These are phyloP conservation scores for Epinotia demarniana DNA, from an alignment of 2,888 invertebrate genomes.

Conservation along the genomic window DNA sequence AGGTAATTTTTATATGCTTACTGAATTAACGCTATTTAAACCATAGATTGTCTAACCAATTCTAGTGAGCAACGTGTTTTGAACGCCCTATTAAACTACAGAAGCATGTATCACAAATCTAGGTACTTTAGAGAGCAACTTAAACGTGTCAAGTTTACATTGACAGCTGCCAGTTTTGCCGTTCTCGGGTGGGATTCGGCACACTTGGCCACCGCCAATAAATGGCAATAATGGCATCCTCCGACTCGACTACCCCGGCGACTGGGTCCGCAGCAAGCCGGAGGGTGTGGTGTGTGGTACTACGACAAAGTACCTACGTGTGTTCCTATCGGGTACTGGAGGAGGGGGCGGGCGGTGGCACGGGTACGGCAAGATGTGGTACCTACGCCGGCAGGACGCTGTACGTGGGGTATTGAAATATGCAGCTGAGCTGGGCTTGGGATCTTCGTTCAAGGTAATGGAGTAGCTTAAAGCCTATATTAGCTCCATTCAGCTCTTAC, in stretches of 20 bases:
- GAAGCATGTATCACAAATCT: too few species aligned
- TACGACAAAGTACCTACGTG: slow-evolving; percentile 85
- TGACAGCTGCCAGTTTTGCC: too few species aligned
- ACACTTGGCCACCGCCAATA: slow-evolving; percentile 71
- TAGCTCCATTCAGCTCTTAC: too few species aligned
- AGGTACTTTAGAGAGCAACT: too few species aligned
- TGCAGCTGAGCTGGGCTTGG: slow-evolving; percentile 79
- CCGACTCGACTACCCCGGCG: slow-evolving; percentile 82
- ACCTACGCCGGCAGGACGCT: slow-evolving; percentile 83
- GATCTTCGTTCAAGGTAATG: slow-evolving; percentile 82
- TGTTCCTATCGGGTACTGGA: slow-evolving; percentile 85
- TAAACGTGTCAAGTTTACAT: too few species aligned
- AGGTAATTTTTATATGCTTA: too few species aligned
- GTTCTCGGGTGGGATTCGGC: slow-evolving; percentile 67
- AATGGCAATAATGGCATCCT: slow-evolving; percentile 76
- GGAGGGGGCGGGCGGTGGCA: slow-evolving; percentile 76
- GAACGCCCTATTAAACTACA: too few species aligned
- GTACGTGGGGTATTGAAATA: slow-evolving; percentile 86
- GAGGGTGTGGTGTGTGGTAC: slow-evolving; percentile 85
- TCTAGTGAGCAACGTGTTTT: too few species aligned
- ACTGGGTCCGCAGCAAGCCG: slow-evolving; percentile 84
- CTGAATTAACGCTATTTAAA: too few species aligned
- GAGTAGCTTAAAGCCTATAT: neutral
- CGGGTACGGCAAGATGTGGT: slow-evolving; percentile 87
- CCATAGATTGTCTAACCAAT: too few species aligned